A percentile compares a stretch with the other conserved stretches of the same genome.
Evolutionary conservation across 2,888 invertebrate genomes (phyloP).

Genomic region (Cephus pulcher): DNA sequence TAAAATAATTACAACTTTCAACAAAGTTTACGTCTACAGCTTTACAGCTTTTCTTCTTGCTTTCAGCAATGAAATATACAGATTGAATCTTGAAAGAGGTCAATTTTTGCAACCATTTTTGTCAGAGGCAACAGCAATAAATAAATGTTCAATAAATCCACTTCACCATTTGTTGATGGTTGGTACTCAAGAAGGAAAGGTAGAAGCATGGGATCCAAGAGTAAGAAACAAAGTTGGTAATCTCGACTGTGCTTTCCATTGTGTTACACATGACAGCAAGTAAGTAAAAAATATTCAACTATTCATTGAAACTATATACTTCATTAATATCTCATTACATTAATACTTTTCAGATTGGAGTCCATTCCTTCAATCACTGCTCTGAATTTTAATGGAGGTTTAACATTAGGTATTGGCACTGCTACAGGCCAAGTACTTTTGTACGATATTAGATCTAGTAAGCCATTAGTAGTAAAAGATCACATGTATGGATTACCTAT

Average conservation of each 20-base stretch:
- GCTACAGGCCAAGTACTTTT: conserved; percentile 93
- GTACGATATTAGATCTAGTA: conserved; percentile 93
- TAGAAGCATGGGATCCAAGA: conserved; percentile 98
- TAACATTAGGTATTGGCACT: conserved; percentile 91
- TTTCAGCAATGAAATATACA: conserved; percentile 85
- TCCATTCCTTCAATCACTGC: conserved; percentile 82
- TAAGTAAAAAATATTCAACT: conserved; percentile 54
- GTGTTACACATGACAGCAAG: conserved; percentile 71
- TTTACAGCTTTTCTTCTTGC: conserved; percentile 26
- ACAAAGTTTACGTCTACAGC: not conserved
- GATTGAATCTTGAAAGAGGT: conserved; percentile 95
- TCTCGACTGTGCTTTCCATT: conserved; percentile 84
- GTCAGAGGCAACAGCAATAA: conserved; percentile 81
- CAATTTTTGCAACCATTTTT: conserved; percentile 89
- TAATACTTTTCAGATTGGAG: conserved; percentile 69
- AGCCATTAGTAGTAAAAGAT: conserved; percentile 91
- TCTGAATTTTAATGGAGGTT: conserved; percentile 79
- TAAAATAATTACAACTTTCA: conserved; percentile 3
- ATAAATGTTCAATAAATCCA: conserved; percentile 88
- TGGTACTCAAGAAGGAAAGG: conserved; percentile 90
- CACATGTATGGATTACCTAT: conserved; percentile 95
- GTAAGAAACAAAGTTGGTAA: conserved; percentile 80
- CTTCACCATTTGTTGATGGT: conserved; percentile 87
- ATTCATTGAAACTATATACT: conserved; percentile 10
- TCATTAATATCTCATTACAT: not conserved